Evolutionary conservation across 2,113 vertebrate species (phyloP), one percentile per base, ranked within the genome.

Genomic region (Camelus bactrianus): DNA sequence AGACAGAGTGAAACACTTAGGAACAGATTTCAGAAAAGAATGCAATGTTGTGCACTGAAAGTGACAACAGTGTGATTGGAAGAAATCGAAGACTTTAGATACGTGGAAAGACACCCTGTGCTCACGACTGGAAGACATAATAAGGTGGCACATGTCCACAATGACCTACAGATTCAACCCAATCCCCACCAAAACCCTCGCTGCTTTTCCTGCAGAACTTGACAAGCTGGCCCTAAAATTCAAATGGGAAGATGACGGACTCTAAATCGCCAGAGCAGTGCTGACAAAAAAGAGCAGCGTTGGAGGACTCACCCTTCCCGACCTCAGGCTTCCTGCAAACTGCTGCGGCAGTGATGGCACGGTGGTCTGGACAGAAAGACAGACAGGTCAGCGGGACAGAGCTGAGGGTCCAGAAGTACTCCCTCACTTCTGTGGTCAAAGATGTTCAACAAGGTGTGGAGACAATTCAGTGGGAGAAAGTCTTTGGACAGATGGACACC

Each of bases 301-400:
- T 5, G 16, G 72, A 28, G 5, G 35, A 32, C 20, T 11, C n/a
- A 24, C 17, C 15, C 3, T 75, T 32, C 26, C 22, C 0, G 3
- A 35, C 16, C 5, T 46, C 58, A 6, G 15, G 24, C 52, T 5
- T 19, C 15, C 13, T 17, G 2, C 10, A 11, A 19, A 16, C 19
- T 5, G 1, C 28, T n/a, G n/a, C n/a, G 15, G 9, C 3, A 1
- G 17, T 3, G 30, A 52, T 32, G 56, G 28, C 12, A 0, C 11
- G 0, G 54, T 0, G 4, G 14, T 10, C 19, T n/a, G 7, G 26
- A 11, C n/a, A 7, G 19, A 52, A 46, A 13, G 48, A 64, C 7
- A 56, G 24, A 38, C 2, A 3, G 20, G 5, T 35, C 32, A 5
- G 5, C 1, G 64, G 12, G 8, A 15, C 24, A 15, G 30, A 67